Base-by-base conservation (phyloP, 2,113 vertebrate genomes). In the Nestor notabilis region DNA sequence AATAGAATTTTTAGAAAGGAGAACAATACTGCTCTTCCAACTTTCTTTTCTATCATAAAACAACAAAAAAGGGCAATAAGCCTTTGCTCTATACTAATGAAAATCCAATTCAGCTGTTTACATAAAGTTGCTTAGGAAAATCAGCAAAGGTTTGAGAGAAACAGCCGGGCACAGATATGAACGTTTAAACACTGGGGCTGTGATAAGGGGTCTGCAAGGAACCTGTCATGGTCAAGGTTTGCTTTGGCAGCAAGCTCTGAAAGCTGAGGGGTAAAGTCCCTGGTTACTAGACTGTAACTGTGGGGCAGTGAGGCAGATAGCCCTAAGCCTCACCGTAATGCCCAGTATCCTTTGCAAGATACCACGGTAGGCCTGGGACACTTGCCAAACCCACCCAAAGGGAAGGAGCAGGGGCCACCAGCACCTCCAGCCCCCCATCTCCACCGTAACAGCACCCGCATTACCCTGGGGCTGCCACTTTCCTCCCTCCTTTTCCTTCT, bases 131-230 rank as follows among this genome's bases (percentile, higher is more conserved):
- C 55, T 83, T 58, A 76, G 64, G 43, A 84, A 93, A 96, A 65
- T 72, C 44, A 83, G 92, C 82, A 88, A 80, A 80, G 56, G 31
- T 63, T 91, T 50, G n/a, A 92, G 53, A 58, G 61, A 91, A 87
- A 76, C 11, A 77, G 46, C 37, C 44, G 58, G 49, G 53, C 47
- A 65, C 35, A 85, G 75, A 70, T 66, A 80, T 0, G 3, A 43
- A 76, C 88, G 68, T 94, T 93, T 83, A 88, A 94, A 96, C 58
- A 90, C 0, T 53, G 60, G 20, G n/a, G 1, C 17, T 61, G 37
- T 74, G 93, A 94, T 86, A 93, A 96, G 37, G 74, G 79, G 46
- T 81, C 93, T 93, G 71, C 65, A 93, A 88, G 75, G 75, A 88
- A 90, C 78, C 70, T 93, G 93, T 44, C 35, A 25, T 0, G 0